Evolutionary conservation across 2,797 vertebrate genomes (phyloP).

Genomic region (Myotis myotis): DNA sequence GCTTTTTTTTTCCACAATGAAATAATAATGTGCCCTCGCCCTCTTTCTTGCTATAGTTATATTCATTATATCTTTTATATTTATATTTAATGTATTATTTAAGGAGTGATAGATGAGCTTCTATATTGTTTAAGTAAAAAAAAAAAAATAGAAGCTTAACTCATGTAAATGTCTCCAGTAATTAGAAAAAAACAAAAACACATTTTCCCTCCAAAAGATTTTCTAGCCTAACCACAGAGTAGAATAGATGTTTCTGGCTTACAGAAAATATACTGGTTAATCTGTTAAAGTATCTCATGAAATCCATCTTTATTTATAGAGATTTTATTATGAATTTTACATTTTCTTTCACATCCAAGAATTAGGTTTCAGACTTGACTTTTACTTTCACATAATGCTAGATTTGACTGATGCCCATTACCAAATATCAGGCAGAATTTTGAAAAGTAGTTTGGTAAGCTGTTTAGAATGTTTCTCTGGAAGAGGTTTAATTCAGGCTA

Average conservation of each 20-base stretch:
- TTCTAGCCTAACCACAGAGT: background rate
- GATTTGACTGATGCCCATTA: background rate
- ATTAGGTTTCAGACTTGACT: background rate
- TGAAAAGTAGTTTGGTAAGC: background rate
- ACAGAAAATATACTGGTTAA: background rate
- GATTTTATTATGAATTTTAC: constrained; percentile 14
- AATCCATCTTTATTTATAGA: constrained; percentile 7
- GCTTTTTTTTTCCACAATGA: background rate
- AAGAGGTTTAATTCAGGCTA: background rate
- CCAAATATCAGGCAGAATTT: background rate
- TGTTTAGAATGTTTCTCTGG: background rate
- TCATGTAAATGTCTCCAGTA: background rate
- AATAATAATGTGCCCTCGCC: background rate
- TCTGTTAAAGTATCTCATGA: background rate
- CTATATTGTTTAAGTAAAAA: background rate
- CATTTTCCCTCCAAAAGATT: background rate
- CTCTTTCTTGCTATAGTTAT: background rate
- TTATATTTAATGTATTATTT: background rate
- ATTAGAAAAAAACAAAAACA: background rate
- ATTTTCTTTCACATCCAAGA: background rate
- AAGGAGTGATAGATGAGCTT: background rate
- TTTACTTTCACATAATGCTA: background rate
- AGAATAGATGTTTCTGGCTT: background rate
- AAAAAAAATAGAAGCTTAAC: background rate
- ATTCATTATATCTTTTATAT: background rate